phyloP scores from a whole-genome alignment of 2,113 vertebrate species.

The Deroptyus accipitrinus region DNA sequence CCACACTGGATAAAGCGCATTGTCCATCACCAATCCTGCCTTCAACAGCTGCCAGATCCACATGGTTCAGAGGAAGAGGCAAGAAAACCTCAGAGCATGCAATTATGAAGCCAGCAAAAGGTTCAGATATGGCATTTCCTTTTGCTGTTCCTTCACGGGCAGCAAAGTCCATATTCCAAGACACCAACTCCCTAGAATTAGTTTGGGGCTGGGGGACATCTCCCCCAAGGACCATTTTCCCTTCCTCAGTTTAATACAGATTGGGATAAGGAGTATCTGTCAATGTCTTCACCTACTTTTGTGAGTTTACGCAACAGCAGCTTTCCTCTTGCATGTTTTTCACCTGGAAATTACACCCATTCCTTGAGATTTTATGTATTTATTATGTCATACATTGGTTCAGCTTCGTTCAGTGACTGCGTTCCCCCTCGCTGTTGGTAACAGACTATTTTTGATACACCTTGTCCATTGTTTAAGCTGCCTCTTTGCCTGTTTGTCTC shows the following conservation, averaged over 20 bases:
- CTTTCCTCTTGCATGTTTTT: neutral
- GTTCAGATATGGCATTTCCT: neutral
- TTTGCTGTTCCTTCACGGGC: neutral
- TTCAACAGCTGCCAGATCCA: constrained; percentile 11
- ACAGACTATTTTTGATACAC: neutral
- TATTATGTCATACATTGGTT: neutral
- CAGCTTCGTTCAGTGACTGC: neutral
- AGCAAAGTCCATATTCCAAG: neutral
- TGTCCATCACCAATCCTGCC: constrained; percentile 33
- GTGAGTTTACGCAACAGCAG: neutral
- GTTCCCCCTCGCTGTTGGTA: neutral
- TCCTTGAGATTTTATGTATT: neutral
- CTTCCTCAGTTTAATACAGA: neutral
- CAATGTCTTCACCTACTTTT: neutral
- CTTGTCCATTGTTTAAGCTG: neutral
- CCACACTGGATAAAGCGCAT: neutral
- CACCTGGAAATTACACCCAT: neutral
- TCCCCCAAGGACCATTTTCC: neutral
- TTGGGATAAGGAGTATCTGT: neutral
- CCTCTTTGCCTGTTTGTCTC: neutral
- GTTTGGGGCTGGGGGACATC: neutral
- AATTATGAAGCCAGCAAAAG: neutral
- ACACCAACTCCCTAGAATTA: neutral
- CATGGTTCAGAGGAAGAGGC: neutral
- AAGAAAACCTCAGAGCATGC: neutral